These are phyloP conservation scores for Laspeyria flexula DNA, from an alignment of 2,888 invertebrate species.

Conservation along the genomic window DNA sequence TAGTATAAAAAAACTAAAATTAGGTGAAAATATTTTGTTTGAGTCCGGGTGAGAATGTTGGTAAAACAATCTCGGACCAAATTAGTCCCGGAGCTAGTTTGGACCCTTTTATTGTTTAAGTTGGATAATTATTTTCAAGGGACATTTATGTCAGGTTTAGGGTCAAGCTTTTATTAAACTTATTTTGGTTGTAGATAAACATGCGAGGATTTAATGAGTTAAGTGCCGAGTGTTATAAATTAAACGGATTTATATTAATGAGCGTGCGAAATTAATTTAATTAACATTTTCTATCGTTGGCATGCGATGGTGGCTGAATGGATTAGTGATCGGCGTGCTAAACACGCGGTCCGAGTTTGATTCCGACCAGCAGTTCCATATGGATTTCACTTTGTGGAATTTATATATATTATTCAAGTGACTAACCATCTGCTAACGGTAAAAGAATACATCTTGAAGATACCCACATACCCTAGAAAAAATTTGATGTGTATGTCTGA, in stretches of 20 bases:
- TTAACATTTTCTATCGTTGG: too few relatives aligned
- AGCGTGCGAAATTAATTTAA: not conserved
- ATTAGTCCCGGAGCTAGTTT: conserved; percentile 35
- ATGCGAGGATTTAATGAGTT: conserved; percentile 37
- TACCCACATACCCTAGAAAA: too few relatives aligned
- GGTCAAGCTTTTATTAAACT: conserved; percentile 41
- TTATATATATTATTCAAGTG: too few relatives aligned
- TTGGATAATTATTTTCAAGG: conserved; percentile 49
- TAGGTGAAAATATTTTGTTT: conserved; percentile 26
- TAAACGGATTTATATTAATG: conserved; percentile 6
- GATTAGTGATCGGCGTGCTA: too few relatives aligned
- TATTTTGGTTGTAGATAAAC: conserved; percentile 44
- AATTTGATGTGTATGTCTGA: too few relatives aligned
- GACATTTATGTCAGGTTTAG: conserved; percentile 40
- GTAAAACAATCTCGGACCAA: conserved; percentile 28
- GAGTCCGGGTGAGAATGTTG: conserved; percentile 13
- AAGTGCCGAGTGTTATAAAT: conserved; percentile 28
- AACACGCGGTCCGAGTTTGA: too few relatives aligned
- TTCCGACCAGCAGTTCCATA: too few relatives aligned
- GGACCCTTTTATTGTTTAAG: conserved; percentile 48
- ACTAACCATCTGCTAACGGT: too few relatives aligned
- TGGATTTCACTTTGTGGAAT: too few relatives aligned
- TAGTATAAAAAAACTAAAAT: conserved; percentile 20
- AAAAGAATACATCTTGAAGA: too few relatives aligned
- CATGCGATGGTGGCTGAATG: too few relatives aligned